phyloP scores from a whole-genome alignment of 2,797 vertebrate genomes.

The Pseudotriccus pelzelni region DNA sequence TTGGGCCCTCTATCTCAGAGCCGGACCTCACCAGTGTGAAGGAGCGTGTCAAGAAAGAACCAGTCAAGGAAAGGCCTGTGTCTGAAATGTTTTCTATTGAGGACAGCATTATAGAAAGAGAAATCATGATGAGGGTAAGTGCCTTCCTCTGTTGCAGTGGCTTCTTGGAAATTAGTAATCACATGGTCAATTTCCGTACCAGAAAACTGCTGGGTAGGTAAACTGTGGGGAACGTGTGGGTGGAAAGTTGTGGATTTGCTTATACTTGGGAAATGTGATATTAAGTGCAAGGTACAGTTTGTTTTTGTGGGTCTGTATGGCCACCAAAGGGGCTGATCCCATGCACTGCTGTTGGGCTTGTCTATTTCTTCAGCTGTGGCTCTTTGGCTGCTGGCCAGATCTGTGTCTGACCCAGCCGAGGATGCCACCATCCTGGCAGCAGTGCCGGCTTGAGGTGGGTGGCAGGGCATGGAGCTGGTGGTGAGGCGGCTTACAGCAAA shows the following conservation, averaged over 20 bases:
- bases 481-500: rapidly evolving
- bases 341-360: not conserved
- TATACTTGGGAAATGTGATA: not conserved
- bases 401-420: not conserved
- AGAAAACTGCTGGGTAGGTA: not conserved
- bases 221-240: not conserved
- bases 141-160: not conserved
- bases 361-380: not conserved
- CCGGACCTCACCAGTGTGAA: slow-evolving; percentile 96
- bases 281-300: not conserved
- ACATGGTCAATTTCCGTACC: not conserved
- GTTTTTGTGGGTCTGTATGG: not conserved
- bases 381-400: not conserved
- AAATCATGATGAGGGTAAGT: slow-evolving; percentile 93
- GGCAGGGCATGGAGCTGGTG: not conserved
- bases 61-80: slow-evolving; percentile 93
- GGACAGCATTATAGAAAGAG: slow-evolving; percentile 96
- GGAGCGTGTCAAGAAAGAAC: slow-evolving; percentile 93
- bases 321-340: not conserved
- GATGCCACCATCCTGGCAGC: not conserved
- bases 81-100: slow-evolving; percentile 97
- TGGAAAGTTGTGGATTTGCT: not conserved
- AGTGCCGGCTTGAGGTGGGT: not conserved
- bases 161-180: not conserved
- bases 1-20: slow-evolving; percentile 94